These are phyloP conservation scores for Mus minutoides DNA, from an alignment of 2,797 vertebrate species.

Conservation along the genomic window DNA sequence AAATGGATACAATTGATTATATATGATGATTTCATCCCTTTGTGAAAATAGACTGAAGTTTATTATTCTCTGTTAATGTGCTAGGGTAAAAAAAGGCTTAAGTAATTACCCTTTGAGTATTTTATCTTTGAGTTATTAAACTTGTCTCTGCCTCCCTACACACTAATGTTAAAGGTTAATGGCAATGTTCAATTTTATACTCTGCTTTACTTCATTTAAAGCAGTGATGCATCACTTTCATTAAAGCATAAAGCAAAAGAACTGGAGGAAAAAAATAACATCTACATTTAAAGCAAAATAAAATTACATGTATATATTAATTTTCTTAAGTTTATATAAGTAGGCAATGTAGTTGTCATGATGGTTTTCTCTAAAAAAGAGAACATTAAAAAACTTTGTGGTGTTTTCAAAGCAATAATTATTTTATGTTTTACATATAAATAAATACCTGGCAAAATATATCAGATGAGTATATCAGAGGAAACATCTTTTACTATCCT, in stretches of 20 bases:
- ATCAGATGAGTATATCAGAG: neutral
- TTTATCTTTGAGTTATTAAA: conserved; percentile 78
- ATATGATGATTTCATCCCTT: conserved; percentile 65
- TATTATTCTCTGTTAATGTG: conserved; percentile 73
- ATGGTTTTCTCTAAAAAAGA: neutral
- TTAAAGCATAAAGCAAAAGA: conserved; percentile 66
- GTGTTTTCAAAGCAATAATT: neutral
- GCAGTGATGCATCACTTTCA: conserved; percentile 72
- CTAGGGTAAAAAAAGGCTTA: conserved; percentile 63
- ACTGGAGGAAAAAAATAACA: conserved; percentile 56
- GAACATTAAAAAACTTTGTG: conserved; percentile 28
- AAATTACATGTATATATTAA: neutral
- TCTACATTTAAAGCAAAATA: conserved; percentile 69
- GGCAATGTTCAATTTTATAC: conserved; percentile 75
- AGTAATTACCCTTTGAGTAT: conserved; percentile 76
- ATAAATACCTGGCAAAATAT: conserved; percentile 41
- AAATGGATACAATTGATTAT: conserved; percentile 68
- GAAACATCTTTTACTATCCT: neutral
- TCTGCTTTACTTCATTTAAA: conserved; percentile 77
- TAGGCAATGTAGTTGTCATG: conserved; percentile 46
- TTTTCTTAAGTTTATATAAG: conserved; percentile 61
- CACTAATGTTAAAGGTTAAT: conserved; percentile 80
- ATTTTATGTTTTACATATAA: conserved; percentile 42
- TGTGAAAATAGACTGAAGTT: conserved; percentile 69
- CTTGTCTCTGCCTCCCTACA: conserved; percentile 75